phyloP scores from a whole-genome alignment of 1,140 invertebrate species.

The Caenorhabditis inopinata region DNA sequence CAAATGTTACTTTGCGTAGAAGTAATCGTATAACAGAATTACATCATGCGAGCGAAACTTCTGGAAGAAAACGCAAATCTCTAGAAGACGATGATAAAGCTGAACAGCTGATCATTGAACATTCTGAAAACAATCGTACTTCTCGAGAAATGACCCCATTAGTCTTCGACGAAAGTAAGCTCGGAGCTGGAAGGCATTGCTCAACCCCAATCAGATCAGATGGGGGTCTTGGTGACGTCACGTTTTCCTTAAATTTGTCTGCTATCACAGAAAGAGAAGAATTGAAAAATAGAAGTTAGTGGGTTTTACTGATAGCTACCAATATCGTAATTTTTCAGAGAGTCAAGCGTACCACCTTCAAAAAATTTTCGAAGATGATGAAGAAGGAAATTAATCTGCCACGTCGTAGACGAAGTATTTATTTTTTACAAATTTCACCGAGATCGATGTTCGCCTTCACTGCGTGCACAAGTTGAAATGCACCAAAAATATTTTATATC shows the following conservation, averaged over 20 bases:
- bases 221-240: neutral
- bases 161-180: neutral
- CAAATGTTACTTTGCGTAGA: neutral
- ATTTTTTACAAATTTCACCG: no score
- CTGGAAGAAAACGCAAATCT: neutral
- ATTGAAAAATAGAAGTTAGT: neutral
- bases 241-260: neutral
- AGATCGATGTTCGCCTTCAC: no score
- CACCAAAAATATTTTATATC: no score
- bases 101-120: neutral
- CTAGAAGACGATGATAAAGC: neutral
- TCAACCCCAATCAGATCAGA: neutral
- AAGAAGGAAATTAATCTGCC: neutral
- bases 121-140: no score
- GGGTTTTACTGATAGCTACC: no score
- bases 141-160: neutral
- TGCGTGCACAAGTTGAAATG: no score
- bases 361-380: slow-evolving; percentile 8
- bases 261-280: neutral
- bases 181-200: neutral
- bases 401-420: no score
- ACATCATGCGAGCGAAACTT: neutral
- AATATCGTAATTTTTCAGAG: neutral
- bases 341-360: neutral
- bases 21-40: neutral